Conservation (phyloP, 1,140 invertebrate genomes). For the Saxidomus purpurata region DNA sequence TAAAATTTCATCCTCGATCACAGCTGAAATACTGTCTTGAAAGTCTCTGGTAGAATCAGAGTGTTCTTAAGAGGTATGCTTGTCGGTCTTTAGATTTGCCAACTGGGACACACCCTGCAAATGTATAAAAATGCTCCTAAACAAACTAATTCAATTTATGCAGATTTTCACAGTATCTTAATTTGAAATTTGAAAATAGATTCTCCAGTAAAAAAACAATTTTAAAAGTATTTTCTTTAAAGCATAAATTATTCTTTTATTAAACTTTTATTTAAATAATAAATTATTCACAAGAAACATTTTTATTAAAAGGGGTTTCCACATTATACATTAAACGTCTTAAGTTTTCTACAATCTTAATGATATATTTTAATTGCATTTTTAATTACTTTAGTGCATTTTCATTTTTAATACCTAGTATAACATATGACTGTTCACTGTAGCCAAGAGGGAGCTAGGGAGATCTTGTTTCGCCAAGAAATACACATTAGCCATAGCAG, state of each 20-base stretch:
- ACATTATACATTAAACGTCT: not conserved
- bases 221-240: not conserved
- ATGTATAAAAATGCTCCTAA: not conserved
- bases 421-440: no score
- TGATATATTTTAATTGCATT: not conserved
- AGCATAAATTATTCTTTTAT: not conserved
- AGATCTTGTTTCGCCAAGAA: no score
- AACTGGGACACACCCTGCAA: conserved; percentile 20
- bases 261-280: no score
- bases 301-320: not conserved
- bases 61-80: no score
- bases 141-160: no score
- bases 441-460: no score
- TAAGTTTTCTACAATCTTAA: not conserved
- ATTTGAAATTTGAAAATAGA: no score
- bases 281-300: no score
- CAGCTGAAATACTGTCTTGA: conserved; percentile 2
- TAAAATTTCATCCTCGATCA: conserved; percentile 15
- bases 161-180: not conserved
- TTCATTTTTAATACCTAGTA: conserved; percentile 34
- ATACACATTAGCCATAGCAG: no score
- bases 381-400: no score
- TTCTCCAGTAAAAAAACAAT: not conserved
- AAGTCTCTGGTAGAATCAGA: not conserved
- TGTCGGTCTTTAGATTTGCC: no score